Conservation (phyloP, 2,113 vertebrate genomes). For the Puma concolor region DNA sequence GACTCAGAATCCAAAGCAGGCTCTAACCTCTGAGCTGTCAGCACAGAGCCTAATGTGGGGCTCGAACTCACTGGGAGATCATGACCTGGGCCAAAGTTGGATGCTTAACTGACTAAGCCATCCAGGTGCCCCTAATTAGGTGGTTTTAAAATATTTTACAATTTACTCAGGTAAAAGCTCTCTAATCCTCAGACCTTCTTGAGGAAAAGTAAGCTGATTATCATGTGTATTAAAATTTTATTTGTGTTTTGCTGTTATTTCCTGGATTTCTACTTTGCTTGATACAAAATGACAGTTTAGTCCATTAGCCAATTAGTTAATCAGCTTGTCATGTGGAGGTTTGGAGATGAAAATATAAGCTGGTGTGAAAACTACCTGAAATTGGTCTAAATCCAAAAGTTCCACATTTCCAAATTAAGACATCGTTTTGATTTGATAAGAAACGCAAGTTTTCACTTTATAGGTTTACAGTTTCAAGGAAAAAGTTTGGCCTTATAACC, state of each 20-base stretch:
- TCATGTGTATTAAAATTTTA: background rate
- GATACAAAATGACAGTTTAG: background rate
- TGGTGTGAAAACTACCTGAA: background rate
- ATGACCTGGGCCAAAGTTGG: no score
- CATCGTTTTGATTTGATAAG: background rate
- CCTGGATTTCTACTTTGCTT: background rate
- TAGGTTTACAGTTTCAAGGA: background rate
- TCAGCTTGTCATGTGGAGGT: background rate
- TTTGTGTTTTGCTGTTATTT: background rate
- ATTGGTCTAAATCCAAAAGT: background rate
- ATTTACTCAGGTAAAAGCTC: background rate
- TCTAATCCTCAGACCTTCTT: background rate
- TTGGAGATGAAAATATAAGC: background rate
- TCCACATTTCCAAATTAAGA: background rate
- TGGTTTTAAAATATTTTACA: background rate
- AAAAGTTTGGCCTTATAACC: slow-evolving; percentile 16
- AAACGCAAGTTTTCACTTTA: slow-evolving; percentile 36
- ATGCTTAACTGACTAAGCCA: no score
- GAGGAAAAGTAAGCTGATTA: background rate
- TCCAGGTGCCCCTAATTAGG: background rate
- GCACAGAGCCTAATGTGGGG: no score
- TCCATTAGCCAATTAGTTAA: background rate
- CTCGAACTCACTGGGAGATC: no score
- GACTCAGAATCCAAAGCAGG: no score
- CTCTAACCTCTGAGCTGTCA: no score